Percentiles rank a stretch among this genome's conserved stretches.
These are phyloP conservation scores for Dryomyza anilis DNA, from an alignment of 2,888 invertebrate genomes.

Conservation along the genomic window DNA sequence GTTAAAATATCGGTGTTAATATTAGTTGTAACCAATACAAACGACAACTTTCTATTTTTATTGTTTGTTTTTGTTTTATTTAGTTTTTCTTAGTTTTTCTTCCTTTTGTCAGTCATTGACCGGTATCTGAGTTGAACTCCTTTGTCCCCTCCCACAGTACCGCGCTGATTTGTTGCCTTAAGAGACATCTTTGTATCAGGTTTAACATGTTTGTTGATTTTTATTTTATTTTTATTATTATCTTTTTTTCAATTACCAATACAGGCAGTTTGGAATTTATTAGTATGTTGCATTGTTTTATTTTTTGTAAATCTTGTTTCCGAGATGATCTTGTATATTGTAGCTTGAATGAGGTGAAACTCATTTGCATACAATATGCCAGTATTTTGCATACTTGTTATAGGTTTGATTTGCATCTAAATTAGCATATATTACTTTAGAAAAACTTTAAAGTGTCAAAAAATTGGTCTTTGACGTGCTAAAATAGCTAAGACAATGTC, in stretches of 20 bases:
- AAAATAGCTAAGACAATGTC: no score
- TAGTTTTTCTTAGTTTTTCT: no score
- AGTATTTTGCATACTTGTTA: background rate
- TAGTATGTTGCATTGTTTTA: background rate
- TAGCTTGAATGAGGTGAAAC: background rate
- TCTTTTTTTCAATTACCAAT: no score
- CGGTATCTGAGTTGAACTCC: background rate
- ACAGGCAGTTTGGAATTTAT: slow-evolving; percentile 2
- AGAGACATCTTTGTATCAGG: background rate
- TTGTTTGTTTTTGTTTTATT: no score
- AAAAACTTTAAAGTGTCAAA: no score
- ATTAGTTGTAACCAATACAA: no score
- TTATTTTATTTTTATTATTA: no score
- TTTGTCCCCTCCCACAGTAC: background rate
- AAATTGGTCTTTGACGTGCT: no score
- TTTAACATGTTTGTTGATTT: background rate
- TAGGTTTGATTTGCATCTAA: background rate
- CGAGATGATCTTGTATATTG: background rate
- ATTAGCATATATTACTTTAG: no score
- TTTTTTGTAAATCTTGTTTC: background rate
- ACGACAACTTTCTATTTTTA: no score
- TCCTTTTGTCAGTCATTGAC: background rate
- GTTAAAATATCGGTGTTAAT: no score
- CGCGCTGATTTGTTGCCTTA: background rate
- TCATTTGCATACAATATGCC: background rate